A percentile compares a stretch with the other conserved stretches of the same genome.
Evolutionary conservation across 2,888 invertebrate species (phyloP).

Genomic region (Epinotia nisella): DNA sequence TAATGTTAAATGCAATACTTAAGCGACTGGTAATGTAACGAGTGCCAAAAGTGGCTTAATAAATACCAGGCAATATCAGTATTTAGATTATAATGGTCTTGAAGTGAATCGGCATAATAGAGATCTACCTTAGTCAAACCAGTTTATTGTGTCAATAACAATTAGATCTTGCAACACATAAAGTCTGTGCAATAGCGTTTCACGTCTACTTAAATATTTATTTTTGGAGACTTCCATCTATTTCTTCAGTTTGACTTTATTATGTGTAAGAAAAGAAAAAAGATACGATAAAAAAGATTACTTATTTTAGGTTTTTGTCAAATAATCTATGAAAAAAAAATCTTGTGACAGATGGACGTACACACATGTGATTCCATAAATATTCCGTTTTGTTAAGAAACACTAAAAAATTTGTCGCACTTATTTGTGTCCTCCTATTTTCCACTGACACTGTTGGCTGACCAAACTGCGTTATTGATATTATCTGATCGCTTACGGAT

Average conservation of each 20-base stretch:
- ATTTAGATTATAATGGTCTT: neutral
- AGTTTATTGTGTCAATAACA: neutral
- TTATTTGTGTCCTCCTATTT: neutral
- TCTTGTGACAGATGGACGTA: too few species aligned
- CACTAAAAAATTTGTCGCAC: too few species aligned
- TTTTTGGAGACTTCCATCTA: neutral
- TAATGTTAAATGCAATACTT: conserved; percentile 13
- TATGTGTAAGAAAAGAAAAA: neutral
- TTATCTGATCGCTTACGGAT: neutral
- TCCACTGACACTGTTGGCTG: neutral
- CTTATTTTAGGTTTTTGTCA: too few species aligned
- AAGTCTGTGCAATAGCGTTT: neutral
- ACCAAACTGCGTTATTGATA: conserved; percentile 1
- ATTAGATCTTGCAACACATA: neutral
- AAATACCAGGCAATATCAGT: conserved; percentile 38
- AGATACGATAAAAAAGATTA: too few species aligned
- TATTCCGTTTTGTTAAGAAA: too few species aligned
- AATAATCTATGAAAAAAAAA: too few species aligned
- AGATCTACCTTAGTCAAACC: neutral
- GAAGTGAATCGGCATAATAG: neutral
- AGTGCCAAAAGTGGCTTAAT: conserved; percentile 74
- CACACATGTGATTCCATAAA: too few species aligned
- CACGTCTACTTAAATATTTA: too few species aligned
- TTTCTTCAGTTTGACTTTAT: neutral
- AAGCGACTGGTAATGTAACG: conserved; percentile 49